Percentiles rank a stretch among this genome's conserved stretches.
Evolutionary conservation across 1,140 invertebrate genomes (phyloP).

Genomic region (Metopolophium dirhodum): DNA sequence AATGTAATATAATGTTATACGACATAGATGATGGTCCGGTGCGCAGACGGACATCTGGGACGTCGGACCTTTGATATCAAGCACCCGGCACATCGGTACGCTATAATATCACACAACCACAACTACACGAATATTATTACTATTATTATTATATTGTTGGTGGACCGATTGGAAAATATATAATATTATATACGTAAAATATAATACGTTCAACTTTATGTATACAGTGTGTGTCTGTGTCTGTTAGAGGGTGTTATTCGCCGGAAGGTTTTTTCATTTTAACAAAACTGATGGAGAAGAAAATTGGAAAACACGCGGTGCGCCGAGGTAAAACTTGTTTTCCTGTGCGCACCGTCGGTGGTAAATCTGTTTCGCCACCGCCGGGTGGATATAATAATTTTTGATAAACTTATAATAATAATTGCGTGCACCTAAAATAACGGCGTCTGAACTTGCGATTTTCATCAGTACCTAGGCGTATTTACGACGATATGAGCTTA

Average conservation of each 20-base stretch:
- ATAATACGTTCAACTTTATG: not conserved
- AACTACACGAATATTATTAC: not conserved
- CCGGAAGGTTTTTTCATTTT: not conserved
- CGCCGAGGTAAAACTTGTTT: not conserved
- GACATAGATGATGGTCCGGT: not conserved
- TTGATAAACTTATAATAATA: slow-evolving; percentile 8
- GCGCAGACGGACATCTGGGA: not conserved
- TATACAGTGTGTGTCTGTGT: not conserved
- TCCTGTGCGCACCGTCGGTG: not conserved
- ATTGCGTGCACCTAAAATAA: not conserved
- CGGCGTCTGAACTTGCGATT: not conserved
- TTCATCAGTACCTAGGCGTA: not conserved
- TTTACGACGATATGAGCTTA: not conserved
- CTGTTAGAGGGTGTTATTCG: too few species aligned
- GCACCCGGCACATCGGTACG: not conserved
- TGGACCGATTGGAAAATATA: not conserved
- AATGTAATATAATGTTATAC: not conserved
- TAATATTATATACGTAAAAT: not conserved
- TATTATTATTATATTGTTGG: not conserved
- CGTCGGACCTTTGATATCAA: not conserved
- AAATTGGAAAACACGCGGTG: slow-evolving; percentile 34
- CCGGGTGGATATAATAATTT: not conserved
- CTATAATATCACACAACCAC: not conserved
- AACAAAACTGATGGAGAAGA: slow-evolving; percentile 8
- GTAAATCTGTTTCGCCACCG: not conserved